phyloP scores from a whole-genome alignment of 30 jellyfish, hydroid and myxozoan genomes.

The Aurelia coerulea region DNA sequence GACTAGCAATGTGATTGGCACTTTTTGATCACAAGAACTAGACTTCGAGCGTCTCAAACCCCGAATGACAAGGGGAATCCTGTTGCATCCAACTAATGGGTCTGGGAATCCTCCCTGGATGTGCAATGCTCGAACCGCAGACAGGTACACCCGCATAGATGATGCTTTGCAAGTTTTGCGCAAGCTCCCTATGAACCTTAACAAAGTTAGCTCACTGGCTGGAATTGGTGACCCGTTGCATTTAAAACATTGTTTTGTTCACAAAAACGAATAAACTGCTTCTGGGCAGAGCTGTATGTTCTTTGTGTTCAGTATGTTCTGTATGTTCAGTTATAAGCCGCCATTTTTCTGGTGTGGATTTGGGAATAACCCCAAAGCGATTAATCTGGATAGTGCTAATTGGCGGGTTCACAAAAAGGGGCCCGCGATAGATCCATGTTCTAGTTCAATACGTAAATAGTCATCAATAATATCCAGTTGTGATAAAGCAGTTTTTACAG shows the following conservation, averaged over 20 bases:
- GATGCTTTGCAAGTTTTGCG: constrained; percentile 5
- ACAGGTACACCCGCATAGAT: constrained; percentile 34
- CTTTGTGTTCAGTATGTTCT: neutral
- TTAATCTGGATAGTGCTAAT: too few species aligned
- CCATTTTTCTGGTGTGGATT: too few species aligned
- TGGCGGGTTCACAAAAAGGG: too few species aligned
- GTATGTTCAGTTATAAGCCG: too few species aligned
- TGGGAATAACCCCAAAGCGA: too few species aligned
- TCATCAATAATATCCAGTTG: too few species aligned
- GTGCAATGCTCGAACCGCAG: constrained; percentile 37
- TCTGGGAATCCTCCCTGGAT: constrained; percentile 17
- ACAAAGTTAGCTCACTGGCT: neutral
- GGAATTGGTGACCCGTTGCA: constrained; percentile 15
- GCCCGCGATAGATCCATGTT: too few species aligned
- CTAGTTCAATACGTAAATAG: too few species aligned
- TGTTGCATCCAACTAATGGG: constrained; percentile 26
- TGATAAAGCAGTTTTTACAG: too few species aligned
- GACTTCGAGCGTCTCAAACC: constrained; percentile 8
- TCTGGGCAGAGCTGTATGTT: constrained; percentile 17
- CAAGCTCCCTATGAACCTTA: constrained; percentile 36
- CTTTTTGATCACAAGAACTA: neutral
- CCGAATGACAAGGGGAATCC: constrained; percentile 10
- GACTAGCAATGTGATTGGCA: constrained; percentile 25
- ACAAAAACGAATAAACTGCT: constrained; percentile 16
- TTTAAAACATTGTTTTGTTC: neutral